Base-by-base conservation (phyloP, 2,113 vertebrate species). In the Tragulus kanchil region DNA sequence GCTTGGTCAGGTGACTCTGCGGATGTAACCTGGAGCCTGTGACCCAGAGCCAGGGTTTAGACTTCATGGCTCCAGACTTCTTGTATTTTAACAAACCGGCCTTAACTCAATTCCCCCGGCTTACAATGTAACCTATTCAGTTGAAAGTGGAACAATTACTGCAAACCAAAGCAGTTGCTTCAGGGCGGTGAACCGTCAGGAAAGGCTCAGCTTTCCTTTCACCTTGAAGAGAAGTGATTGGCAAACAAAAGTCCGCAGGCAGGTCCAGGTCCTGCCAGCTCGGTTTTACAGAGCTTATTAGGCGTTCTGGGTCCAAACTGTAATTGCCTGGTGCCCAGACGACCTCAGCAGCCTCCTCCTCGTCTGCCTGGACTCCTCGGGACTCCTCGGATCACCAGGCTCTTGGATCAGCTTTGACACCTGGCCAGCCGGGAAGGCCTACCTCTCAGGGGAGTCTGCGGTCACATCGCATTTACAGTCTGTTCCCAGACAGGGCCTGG, bases 231-330 rank as follows among this genome's bases (percentile, higher is more conserved):
- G 77, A 85, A 92, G 75, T 52, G 28, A 61, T 36, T 69, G 71
- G 69, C 77, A 82, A 71, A 82, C 6, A 17, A 69, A 79, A 54
- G 69, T 31, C 42, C 11, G 1, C 1, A 26, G 42, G 5, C 1
- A 42, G 71, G 26, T 21, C 42, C 59, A 67, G 65, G 79, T 12
- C 48, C 59, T 50, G 56, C 84, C 87, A 84, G 7, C 48, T 61
- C 12, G 81, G 73, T 78, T 88, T 96, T 61, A 69, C 15, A 36
- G 62, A 95, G 90, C 59, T 71, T 71, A n/a, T 58, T 69, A 85
- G 77, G 64, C 36, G 50, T 82, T 75, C 83, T 58, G n/a, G 87
- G 17, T 23, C 56, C 25, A 21, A 73, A 75, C 13, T 42, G 23
- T 81, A 58, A 75, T 31, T 52, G 28, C 59, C 25, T 48, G 16